Base-by-base conservation (phyloP, 2,113 vertebrate species). In the Pholis gunnellus region DNA sequence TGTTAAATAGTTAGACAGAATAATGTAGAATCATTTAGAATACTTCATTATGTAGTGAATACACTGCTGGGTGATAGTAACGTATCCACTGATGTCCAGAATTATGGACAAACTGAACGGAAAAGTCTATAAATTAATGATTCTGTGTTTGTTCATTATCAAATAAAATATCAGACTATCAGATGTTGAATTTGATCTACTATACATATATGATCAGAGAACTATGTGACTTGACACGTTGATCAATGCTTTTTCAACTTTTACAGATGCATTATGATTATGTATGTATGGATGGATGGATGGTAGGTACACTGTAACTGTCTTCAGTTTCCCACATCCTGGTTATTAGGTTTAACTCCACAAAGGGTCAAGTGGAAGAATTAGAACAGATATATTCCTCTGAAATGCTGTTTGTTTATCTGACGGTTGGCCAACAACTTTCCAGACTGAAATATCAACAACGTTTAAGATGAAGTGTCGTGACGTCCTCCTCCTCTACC, bases 81-180 rank as follows among this genome's bases (percentile, higher is more conserved):
- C 15, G n/a, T 2, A 10, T 81, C 38, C 36, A 59, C 38, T 48
- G 20, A 72, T 72, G 7, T 36, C 31, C 44, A 9, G 42, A 11
- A 25, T 48, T 18, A 20, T 40, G n/a, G 14, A 65, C 40, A 40
- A 25, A 29, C 60, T 44, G 2, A 80, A 72, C 8, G 10, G 8
- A 64, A 65, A 57, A n/a, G 8, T 57, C 22, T 17, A 57, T 22
- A 27, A 44, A 29, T 73, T 0, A 9, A 25, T 25, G 6, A 1
- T 52, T 52, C 7, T 40, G n/a, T 68, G 22, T 73, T 40, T 42
- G 18, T 11, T 29, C 6, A 22, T 31, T 25, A 22, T 40, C 1
- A 52, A 82, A 82, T 82, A 75, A 82, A 81, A 48, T 20, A 0
- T 4, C 25, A n/a, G 42, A 27, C 8, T 25, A 17, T 44, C n/a